Conservation (phyloP, 2,797 vertebrate genomes). For the Clarias pachynema region DNA sequence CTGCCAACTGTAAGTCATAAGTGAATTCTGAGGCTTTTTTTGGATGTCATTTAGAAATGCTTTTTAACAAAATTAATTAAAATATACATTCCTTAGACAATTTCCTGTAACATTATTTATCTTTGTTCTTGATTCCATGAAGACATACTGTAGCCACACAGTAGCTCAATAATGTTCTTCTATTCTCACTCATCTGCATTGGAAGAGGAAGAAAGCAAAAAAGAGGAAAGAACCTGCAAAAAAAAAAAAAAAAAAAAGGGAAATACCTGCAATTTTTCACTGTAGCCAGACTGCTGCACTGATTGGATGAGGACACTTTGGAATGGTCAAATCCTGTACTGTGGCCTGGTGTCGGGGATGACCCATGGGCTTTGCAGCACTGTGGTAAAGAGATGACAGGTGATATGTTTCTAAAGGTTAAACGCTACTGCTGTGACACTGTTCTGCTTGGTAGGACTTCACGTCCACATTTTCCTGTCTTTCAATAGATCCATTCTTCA, state of each 20-base stretch:
- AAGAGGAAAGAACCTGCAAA: background rate
- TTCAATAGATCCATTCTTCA: conserved; percentile 17
- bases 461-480: conserved; percentile 22
- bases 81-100: conserved; percentile 34
- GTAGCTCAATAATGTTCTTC: conserved; percentile 58
- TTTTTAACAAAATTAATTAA: conserved; percentile 50
- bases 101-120: conserved; percentile 39
- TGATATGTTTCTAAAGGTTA: conserved; percentile 31
- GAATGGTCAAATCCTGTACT: conserved; percentile 59
- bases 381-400: conserved; percentile 58
- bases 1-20: conserved; percentile 38
- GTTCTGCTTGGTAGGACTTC: conserved; percentile 14
- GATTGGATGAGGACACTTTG: conserved; percentile 60
- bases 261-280: conserved; percentile 77
- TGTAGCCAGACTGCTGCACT: conserved; percentile 69
- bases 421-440: conserved; percentile 24
- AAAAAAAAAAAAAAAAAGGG: background rate
- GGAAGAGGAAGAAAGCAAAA: background rate
- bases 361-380: conserved; percentile 70
- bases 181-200: conserved; percentile 9
- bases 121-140: conserved; percentile 51
- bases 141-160: conserved; percentile 51
- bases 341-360: conserved; percentile 55
- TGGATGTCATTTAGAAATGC: conserved; percentile 30
- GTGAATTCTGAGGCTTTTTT: conserved; percentile 8